Base-by-base conservation (phyloP, 2,888 invertebrate genomes). In the Luperina nickerlii region DNA sequence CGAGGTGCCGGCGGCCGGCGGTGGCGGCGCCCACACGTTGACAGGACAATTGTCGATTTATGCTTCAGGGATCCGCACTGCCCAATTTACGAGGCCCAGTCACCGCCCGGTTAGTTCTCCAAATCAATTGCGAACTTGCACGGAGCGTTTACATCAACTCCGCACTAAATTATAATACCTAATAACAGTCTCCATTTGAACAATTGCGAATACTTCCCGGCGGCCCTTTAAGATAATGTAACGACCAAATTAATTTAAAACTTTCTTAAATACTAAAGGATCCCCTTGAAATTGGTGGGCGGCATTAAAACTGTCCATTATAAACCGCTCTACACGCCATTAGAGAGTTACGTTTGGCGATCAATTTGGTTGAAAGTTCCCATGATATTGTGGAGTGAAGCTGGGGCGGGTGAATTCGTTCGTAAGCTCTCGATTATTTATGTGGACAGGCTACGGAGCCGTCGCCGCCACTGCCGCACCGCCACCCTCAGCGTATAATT, bases 381-480 rank as follows among this genome's bases (percentile, higher is more conserved):
- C 92, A 93, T 92, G 93, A 93, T 94, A 94, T 92, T 92, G 90
- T 90, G 87, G 90, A 89, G 89, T 86, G 91, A 90, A 84, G 89
- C 88, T 89, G 88, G 88, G 87, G 90, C 90, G 93, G 93, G 90
- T 92, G 94, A 94, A 94, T 94, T 94, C 92, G 94, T 94, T 94
- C 92, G 94, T 95, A 94, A 95, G 95, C 94, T 93, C 92, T 90
- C 94, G 94, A 95, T 96, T 96, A 96, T 96, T 96, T 95, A 96
- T 95, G 94, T 94, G 94, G 93, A 92, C 92, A 91, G 79, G 90
- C 89, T 90, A 87, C 87, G 86, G 86, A 90, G 88, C 88, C 91
- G 90, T 89, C 90, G 90, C 90, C 90, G 92, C 90, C 89, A 86
- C 90, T 88, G 90, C 91, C 91, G 91, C 91, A 90, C 90, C 91